Percentiles rank a stretch among this genome's conserved stretches.
These are phyloP conservation scores for Microtus californicus DNA, from an alignment of 2,797 vertebrate genomes.

Conservation along the genomic window DNA sequence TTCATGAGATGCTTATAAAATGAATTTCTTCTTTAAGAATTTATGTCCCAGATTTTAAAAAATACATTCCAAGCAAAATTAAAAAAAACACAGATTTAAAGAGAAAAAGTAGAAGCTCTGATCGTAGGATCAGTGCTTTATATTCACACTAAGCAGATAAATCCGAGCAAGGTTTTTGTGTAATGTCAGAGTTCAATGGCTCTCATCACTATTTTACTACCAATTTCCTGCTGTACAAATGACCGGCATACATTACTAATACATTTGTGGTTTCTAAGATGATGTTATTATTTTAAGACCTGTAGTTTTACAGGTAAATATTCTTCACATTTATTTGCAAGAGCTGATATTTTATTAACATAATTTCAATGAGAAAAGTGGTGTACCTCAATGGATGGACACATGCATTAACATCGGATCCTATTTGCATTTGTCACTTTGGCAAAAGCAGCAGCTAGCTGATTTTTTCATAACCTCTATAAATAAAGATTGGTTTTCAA, in stretches of 20 bases:
- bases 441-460: slow-evolving; percentile 38
- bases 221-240: background rate
- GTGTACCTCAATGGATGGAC: slow-evolving; percentile 28
- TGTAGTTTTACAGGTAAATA: slow-evolving; percentile 31
- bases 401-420: slow-evolving; percentile 35
- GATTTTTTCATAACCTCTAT: slow-evolving; percentile 54
- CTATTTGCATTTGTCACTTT: slow-evolving; percentile 60
- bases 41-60: slow-evolving; percentile 28
- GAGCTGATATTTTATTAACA: background rate
- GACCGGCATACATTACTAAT: background rate
- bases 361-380: slow-evolving; percentile 46
- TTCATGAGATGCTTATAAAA: slow-evolving; percentile 60
- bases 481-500: slow-evolving; percentile 76
- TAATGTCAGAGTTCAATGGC: background rate
- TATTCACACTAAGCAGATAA: slow-evolving; percentile 50
- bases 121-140: slow-evolving; percentile 32
- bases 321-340: background rate
- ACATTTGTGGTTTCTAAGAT: background rate
- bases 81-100: slow-evolving; percentile 6
- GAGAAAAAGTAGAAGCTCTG: background rate
- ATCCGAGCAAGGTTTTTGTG: background rate
- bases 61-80: slow-evolving; percentile 29
- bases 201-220: background rate
- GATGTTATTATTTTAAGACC: slow-evolving; percentile 55
- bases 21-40: slow-evolving; percentile 24